Evolutionary conservation across 2,888 invertebrate genomes (phyloP), one percentile per base, ranked within the genome.

Genomic region (Resseliella maxima): DNA sequence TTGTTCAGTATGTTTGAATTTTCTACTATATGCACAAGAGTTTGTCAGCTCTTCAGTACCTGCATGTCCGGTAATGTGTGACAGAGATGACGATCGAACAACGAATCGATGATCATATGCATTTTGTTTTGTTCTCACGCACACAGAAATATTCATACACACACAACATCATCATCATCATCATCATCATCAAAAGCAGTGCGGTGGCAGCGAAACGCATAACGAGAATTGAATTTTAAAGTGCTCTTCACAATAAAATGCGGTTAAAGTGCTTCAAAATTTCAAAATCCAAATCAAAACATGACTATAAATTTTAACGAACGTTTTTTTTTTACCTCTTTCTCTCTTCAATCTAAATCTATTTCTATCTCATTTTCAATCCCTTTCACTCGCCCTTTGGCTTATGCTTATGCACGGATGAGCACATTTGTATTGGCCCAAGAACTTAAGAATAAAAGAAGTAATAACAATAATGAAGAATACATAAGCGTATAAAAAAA

Each of bases 231-330:
- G 83, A 83, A 83, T 36, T 83, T 83, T 38, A 38, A 83, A 83
- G 83, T 38, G 83, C 83, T 83, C 83, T 38, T n/a, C 83, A 83
- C 83, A 83, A 83, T 72, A 83, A 83, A 83, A 83, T 83, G 38
- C 83, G 83, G 83, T 83, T 83, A 83, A 83, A 83, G 83, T 83
- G 83, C 83, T 83, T 83, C 83, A 38, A 83, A 83, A 38, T 36
- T 38, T 83, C 83, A 31, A 83, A 38, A 83, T 83, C 36, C 83
- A 36, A 83, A 83, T 38, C 38, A 83, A 83, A 83, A 83, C 38
- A 83, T 36, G 38, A 83, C 83, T 83, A 83, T 83, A 83, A 83
- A 83, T 83, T 83, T 83, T 38, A 83, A 83, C 83, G 83, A 83
- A 38, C n/a, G 24, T 38, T 83, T 83, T 36, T 83, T 21, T 83